Evolutionary conservation across 2,797 vertebrate species (phyloP).

Genomic region (Distichodus sexfasciatus): DNA sequence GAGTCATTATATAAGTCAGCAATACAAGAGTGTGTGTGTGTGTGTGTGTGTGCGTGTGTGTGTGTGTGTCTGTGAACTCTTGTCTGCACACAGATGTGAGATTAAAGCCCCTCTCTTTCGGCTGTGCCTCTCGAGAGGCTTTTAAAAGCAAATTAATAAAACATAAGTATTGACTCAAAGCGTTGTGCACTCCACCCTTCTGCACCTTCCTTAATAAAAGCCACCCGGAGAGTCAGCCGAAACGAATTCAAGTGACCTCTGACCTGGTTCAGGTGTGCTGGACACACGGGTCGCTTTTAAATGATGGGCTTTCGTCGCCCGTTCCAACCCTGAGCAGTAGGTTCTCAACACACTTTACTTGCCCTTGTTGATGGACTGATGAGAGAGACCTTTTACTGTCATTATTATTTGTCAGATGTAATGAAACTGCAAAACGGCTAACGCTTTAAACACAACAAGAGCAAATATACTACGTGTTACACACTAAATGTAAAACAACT

Average conservation of each 20-base stretch:
- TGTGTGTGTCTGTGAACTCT: constrained; percentile 18
- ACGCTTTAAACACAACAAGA: too few relatives aligned
- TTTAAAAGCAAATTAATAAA: constrained; percentile 79
- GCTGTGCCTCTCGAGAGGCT: constrained; percentile 65
- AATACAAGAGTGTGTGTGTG: background rate
- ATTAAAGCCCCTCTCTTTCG: constrained; percentile 72
- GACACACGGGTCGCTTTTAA: background rate
- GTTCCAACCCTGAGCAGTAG: too few relatives aligned
- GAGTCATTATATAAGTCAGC: too few relatives aligned
- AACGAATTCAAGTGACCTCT: constrained; percentile 31
- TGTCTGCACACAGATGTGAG: constrained; percentile 72
- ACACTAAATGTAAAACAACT: too few relatives aligned
- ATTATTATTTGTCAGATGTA: too few relatives aligned
- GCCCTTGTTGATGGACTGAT: too few relatives aligned
- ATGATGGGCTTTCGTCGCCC: background rate
- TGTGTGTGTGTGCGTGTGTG: constrained; percentile 14
- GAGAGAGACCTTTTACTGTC: too few relatives aligned
- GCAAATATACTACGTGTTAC: too few relatives aligned
- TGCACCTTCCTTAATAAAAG: constrained; percentile 64
- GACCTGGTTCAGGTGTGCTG: constrained; percentile 47
- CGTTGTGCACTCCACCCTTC: too few relatives aligned
- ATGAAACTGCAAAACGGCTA: too few relatives aligned
- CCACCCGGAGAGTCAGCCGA: too few relatives aligned
- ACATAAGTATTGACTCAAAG: constrained; percentile 76
- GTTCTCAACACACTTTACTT: too few relatives aligned